A percentile compares a stretch with the other conserved stretches of the same genome.
These are phyloP conservation scores for Formica selysi DNA, from an alignment of 1,140 invertebrate genomes.

Conservation along the genomic window DNA sequence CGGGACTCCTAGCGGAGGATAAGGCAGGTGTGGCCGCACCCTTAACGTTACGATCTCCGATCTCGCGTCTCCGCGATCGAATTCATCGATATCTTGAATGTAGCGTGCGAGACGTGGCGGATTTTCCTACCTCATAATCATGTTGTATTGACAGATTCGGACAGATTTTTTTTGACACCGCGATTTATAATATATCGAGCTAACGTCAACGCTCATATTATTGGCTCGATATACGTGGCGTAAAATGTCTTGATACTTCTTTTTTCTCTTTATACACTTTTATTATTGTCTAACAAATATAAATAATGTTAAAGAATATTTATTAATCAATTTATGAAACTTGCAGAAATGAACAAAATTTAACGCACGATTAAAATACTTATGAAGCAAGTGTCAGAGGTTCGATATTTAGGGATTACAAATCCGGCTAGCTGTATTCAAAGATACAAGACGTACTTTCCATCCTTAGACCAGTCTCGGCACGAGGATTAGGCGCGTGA, in stretches of 20 bases:
- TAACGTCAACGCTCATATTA: not conserved
- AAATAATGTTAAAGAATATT: not conserved
- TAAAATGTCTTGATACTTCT: not conserved
- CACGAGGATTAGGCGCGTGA: conserved; percentile 44
- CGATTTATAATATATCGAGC: not conserved
- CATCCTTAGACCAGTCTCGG: not conserved
- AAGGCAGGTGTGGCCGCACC: conserved; percentile 67
- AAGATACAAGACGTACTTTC: conserved; percentile 5
- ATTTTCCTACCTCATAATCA: not conserved
- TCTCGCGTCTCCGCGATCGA: not conserved
- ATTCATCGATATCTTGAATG: conserved; percentile 15
- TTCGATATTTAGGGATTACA: not conserved
- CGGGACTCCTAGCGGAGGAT: conserved; percentile 35
- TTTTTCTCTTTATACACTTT: not conserved
- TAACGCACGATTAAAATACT: not conserved
- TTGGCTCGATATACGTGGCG: not conserved
- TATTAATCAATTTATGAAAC: not conserved
- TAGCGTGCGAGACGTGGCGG: not conserved
- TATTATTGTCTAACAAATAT: not conserved
- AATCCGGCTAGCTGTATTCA: not conserved
- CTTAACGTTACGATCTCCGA: conserved; percentile 10
- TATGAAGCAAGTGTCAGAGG: not conserved
- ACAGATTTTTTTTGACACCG: not conserved
- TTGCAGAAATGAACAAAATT: not conserved
- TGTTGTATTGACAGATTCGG: not conserved